Conservation (phyloP, 2,113 vertebrate species). For the Paradoxurus hermaphroditus region DNA sequence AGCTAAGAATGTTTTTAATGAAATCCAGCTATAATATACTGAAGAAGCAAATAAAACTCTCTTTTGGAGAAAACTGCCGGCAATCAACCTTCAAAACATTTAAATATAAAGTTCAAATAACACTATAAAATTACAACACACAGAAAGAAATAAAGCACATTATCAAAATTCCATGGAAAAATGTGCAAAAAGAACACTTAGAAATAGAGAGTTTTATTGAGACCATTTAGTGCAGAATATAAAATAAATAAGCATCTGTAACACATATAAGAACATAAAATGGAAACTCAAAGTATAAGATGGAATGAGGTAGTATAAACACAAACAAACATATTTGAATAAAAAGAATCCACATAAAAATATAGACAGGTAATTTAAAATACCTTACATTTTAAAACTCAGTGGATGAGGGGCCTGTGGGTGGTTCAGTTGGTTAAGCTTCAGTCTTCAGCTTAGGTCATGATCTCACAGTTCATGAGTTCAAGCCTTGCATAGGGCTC, state of each 20-base stretch:
- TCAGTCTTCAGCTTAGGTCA: too few species aligned
- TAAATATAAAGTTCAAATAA: neutral
- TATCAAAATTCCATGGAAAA: neutral
- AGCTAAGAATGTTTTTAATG: neutral
- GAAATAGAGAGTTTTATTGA: neutral
- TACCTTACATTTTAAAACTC: neutral
- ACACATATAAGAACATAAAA: neutral
- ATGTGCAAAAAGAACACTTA: neutral
- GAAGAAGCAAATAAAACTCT: neutral
- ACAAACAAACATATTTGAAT: neutral
- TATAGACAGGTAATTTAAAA: neutral
- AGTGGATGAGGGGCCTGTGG: too few species aligned
- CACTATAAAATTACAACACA: neutral
- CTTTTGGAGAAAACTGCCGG: neutral
- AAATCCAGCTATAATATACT: neutral
- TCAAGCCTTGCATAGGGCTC: too few species aligned
- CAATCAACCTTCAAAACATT: neutral
- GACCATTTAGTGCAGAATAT: neutral
- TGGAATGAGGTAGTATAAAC: neutral
- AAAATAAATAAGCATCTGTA: neutral
- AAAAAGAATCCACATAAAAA: neutral
- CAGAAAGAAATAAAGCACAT: neutral
- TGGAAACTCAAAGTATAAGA: neutral
- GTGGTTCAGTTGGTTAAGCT: too few species aligned
- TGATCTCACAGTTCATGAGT: too few species aligned